Evolutionary conservation across 2,797 vertebrate species (phyloP).

Genomic region (Pagetopsis macropterus): DNA sequence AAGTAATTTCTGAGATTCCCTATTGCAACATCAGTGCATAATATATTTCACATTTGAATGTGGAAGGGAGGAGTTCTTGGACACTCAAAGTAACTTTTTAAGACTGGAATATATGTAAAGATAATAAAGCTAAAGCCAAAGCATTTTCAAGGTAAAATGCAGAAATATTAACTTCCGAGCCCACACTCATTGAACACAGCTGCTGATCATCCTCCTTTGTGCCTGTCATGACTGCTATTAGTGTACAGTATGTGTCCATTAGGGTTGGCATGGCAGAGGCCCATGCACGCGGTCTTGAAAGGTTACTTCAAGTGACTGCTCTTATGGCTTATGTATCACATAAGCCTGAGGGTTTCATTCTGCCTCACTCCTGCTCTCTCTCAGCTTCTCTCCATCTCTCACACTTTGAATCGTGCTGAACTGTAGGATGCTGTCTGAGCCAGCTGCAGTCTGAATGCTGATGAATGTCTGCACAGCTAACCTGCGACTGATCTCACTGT

Average conservation of each 20-base stretch:
- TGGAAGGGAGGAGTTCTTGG: conserved; percentile 11
- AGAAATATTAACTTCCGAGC: not conserved
- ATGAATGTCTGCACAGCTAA: conserved; percentile 74
- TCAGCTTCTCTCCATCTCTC: conserved; percentile 32
- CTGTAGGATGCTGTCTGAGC: conserved; percentile 67
- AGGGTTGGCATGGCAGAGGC: conserved; percentile 27
- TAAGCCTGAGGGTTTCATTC: conserved; percentile 50
- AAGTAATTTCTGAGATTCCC: not conserved
- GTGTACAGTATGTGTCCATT: not conserved
- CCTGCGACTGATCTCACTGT: conserved; percentile 57
- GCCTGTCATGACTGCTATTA: conserved; percentile 11
- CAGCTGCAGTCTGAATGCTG: conserved; percentile 67
- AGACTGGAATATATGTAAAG: conserved; percentile 1
- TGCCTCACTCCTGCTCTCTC: conserved; percentile 20
- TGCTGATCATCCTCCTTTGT: conserved; percentile 9
- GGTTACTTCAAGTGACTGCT: conserved; percentile 55
- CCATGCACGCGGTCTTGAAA: conserved; percentile 21
- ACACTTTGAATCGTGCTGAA: conserved; percentile 50
- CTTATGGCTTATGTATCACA: too few relatives aligned
- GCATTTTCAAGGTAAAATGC: not conserved
- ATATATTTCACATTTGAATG: not conserved
- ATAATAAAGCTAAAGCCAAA: not conserved
- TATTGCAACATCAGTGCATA: not conserved
- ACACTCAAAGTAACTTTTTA: not conserved
- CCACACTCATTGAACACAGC: not conserved